Percentiles rank a stretch among this genome's conserved stretches.
phyloP scores from a whole-genome alignment of 1,140 invertebrate genomes.

The Pogonognathellus flavescens region DNA sequence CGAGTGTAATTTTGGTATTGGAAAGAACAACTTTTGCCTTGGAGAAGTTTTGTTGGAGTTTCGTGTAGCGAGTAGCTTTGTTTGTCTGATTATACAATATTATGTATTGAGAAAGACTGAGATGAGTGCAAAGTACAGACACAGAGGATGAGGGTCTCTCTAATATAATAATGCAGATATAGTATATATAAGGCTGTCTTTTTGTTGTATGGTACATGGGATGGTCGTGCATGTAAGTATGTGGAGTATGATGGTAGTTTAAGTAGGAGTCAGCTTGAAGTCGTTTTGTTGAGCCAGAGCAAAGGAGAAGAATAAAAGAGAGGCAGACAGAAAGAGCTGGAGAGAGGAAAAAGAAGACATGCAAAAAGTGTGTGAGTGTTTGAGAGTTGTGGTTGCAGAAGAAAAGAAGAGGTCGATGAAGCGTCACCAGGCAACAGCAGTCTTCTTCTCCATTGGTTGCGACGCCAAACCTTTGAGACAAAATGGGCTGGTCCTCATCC shows the following conservation, averaged over 20 bases:
- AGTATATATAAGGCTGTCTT: not conserved
- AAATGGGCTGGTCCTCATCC: not conserved
- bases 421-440: conserved; percentile 36
- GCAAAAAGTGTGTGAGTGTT: not conserved
- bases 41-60: too few species aligned
- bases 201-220: not conserved
- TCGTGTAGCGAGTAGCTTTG: too few species aligned
- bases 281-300: not conserved
- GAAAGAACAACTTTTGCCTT: too few species aligned
- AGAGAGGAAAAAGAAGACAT: not conserved
- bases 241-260: not conserved
- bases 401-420: conserved; percentile 28
- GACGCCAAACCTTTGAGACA: not conserved
- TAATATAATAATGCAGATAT: not conserved
- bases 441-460: not conserved
- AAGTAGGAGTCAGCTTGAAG: not conserved
- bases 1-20: too few species aligned
- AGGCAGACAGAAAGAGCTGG: not conserved
- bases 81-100: too few species aligned
- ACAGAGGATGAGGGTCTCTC: too few species aligned
- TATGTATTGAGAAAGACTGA: too few species aligned
- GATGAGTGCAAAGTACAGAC: too few species aligned
- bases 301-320: not conserved
- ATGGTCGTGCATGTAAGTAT: too few species aligned
- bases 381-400: not conserved